Evolutionary conservation across 2,797 vertebrate species (phyloP), one percentile per base, ranked within the genome.

Genomic region (Tangara arthus): DNA sequence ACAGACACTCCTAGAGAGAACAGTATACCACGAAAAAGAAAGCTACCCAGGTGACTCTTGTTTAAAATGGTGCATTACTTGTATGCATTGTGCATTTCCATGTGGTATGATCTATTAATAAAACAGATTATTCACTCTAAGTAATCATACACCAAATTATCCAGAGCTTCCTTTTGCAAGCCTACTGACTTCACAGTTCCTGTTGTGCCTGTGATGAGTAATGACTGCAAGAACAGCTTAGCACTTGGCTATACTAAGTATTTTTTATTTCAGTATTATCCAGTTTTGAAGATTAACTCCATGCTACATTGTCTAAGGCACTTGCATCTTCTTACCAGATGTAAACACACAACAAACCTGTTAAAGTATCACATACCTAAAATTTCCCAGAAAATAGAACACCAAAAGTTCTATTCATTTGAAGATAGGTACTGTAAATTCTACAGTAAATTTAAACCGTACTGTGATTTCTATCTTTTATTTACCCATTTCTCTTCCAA

Each of bases 41-140:
- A 94, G 42, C 24, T n/a, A 83, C 15, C 16, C 71, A 66, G n/a
- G 28, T 7, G n/a, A 49, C 47, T 59, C 7, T 30, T 68, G 42
- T 27, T 89, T 80, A 39, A 89, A 94, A 56, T 28, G 44, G 71
- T 27, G 28, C 77, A 82, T 87, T 90, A 79, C 56, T 79, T 80
- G 15, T 16, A 79, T 26, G 49, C 27, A 82, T 64, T 44, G 37
- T 87, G 75, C 59, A 91, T 89, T 82, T 65, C 56, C 75, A 70
- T 52, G 47, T 79, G 81, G 72, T 41, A 65, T 4, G 32, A 49
- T 73, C 89, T 95, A 93, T 92, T 94, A 92, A 89, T 91, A 96
- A 91, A 80, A 52, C 57, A 77, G 27, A 82, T 87, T 92, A 93
- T 84, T 93, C 87, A 89, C 41, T 66, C 75, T 41, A 94, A 80